A percentile compares a stretch with the other conserved stretches of the same genome.
Evolutionary conservation across 2,888 invertebrate genomes (phyloP).

Genomic region (Drosophila sordidula): DNA sequence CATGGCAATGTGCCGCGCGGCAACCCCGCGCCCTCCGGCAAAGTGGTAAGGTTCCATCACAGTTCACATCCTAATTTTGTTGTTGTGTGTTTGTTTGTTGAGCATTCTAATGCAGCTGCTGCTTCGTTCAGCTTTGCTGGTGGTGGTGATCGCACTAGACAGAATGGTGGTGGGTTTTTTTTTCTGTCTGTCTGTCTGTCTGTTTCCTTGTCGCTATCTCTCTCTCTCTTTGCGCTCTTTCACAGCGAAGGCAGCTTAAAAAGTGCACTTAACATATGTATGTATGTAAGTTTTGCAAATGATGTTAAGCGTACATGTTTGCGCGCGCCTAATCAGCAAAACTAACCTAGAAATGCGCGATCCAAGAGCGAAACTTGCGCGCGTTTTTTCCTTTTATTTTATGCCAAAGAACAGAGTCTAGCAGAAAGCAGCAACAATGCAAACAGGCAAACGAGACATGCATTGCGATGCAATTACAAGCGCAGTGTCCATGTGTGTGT

Average conservation of each 20-base stretch:
- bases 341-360: conserved; percentile 57
- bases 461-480: conserved; percentile 48
- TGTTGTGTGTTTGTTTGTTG: conserved; percentile 25
- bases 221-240: not conserved
- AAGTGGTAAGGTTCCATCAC: conserved; percentile 70
- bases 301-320: conserved; percentile 13
- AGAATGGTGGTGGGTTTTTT: conserved; percentile 54
- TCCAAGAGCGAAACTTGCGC: conserved; percentile 38
- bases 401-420: conserved; percentile 13
- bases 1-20: conserved; percentile 57
- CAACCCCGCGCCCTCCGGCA: conserved; percentile 50
- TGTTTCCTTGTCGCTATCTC: conserved; percentile 5
- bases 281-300: not conserved
- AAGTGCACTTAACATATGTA: not conserved
- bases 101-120: conserved; percentile 72
- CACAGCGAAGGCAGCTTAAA: conserved; percentile 3
- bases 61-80: conserved; percentile 39
- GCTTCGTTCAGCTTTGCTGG: conserved; percentile 41
- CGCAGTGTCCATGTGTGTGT: not conserved
- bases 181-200: conserved; percentile 8
- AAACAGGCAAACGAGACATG: conserved; percentile 28
- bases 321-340: conserved; percentile 48
- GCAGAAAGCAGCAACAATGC: conserved; percentile 34
- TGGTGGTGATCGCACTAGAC: conserved; percentile 40
- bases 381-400: conserved; percentile 35